Conservation (phyloP, 2,888 invertebrate genomes). For the Muschampia plurimacula region DNA sequence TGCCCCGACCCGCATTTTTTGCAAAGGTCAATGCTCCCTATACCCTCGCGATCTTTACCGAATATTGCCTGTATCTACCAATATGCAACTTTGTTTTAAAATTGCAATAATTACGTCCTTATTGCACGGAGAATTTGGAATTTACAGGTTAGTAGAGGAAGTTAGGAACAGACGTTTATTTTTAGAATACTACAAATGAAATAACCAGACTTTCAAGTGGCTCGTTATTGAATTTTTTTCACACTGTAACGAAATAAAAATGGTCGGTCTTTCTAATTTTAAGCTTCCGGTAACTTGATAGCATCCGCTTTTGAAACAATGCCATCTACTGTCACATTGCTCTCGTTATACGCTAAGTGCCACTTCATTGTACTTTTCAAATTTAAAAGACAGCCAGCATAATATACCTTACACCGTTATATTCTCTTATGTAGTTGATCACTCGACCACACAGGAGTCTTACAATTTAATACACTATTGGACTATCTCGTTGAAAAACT, state of each 20-base stretch:
- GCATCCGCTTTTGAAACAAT: slow-evolving; percentile 38
- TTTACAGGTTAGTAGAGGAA: not conserved
- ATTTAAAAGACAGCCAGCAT: slow-evolving; percentile 1
- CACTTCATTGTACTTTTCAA: slow-evolving; percentile 26
- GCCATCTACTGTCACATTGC: slow-evolving; percentile 17
- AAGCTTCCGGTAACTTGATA: slow-evolving; percentile 34
- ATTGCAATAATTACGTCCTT: not conserved
- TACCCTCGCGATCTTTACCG: slow-evolving; percentile 24
- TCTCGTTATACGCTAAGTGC: slow-evolving; percentile 12
- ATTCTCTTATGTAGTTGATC: slow-evolving; percentile 6
- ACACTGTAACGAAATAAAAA: slow-evolving; percentile 9
- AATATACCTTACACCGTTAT: not conserved
- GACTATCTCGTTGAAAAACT: slow-evolving; percentile 16
- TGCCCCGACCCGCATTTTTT: slow-evolving; percentile 34
- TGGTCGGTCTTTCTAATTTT: slow-evolving; percentile 28
- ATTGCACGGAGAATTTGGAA: not conserved
- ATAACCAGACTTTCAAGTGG: not conserved
- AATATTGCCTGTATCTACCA: not conserved
- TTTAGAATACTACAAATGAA: not conserved
- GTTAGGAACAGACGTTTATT: not conserved
- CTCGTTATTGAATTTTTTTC: not conserved
- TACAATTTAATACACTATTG: not conserved
- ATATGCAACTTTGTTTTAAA: not conserved
- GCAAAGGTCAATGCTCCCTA: slow-evolving; percentile 30
- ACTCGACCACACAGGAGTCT: slow-evolving; percentile 30